A percentile compares a stretch with the other conserved stretches of the same genome.
These are phyloP conservation scores for Trypoxylon attenuatum DNA, from an alignment of 2,888 invertebrate genomes.

Conservation along the genomic window DNA sequence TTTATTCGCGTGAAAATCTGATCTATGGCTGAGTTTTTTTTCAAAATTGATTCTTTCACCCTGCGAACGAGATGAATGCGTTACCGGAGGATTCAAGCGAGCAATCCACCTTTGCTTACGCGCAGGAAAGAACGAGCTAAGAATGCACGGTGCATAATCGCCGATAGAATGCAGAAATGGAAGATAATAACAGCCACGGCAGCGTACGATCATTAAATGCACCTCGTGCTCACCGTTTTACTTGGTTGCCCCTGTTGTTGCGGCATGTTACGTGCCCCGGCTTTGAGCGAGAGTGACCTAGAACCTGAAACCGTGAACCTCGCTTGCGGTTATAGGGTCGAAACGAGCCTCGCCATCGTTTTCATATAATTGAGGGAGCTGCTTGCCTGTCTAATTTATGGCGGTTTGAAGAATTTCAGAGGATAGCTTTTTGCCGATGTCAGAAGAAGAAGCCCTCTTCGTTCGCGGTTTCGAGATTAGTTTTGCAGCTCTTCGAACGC, in stretches of 20 bases:
- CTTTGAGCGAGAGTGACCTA: slow-evolving; percentile 44
- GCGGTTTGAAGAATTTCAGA: background rate
- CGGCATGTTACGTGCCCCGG: slow-evolving; percentile 43
- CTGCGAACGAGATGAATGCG: no score
- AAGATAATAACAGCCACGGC: slow-evolving; percentile 45
- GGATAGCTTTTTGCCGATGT: background rate
- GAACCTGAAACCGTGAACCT: slow-evolving; percentile 56
- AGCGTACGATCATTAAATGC: slow-evolving; percentile 38
- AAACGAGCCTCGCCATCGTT: slow-evolving; percentile 20
- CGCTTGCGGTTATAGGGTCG: slow-evolving; percentile 43
- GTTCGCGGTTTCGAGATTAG: background rate
- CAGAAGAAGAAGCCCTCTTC: no score
- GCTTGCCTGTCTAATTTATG: slow-evolving; percentile 15
- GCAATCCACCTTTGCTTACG: no score
- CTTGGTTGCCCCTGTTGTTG: slow-evolving; percentile 36
- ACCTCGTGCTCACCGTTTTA: slow-evolving; percentile 35
- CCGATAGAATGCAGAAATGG: slow-evolving; percentile 36
- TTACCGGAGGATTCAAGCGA: no score
- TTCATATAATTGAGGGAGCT: slow-evolving; percentile 19
- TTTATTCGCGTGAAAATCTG: no score
- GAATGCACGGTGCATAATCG: slow-evolving; percentile 16
- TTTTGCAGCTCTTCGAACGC: no score
- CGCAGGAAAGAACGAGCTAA: slow-evolving; percentile 5
- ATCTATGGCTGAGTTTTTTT: no score
- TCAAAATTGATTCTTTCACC: no score